Evolutionary conservation across 2,888 invertebrate genomes (phyloP).

Genomic region (Tethea ocularis): DNA sequence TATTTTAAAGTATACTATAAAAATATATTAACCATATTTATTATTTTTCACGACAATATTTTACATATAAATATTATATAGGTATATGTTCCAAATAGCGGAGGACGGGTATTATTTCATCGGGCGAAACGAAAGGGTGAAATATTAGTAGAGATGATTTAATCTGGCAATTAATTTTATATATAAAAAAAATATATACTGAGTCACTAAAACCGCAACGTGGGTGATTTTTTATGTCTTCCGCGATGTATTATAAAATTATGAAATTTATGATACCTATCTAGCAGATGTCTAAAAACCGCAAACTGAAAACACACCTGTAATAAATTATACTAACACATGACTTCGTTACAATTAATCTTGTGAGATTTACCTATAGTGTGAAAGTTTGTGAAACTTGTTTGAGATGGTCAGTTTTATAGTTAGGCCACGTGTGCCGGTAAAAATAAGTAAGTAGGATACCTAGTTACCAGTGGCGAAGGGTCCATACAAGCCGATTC

Average conservation of each 20-base stretch:
- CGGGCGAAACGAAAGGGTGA: no score
- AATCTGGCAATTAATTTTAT: not conserved
- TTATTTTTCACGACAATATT: no score
- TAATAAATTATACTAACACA: conserved; percentile 1
- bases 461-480: no score
- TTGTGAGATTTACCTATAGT: no score
- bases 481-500: no score
- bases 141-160: not conserved
- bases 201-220: conserved; percentile 9
- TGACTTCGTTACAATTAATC: not conserved
- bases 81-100: no score
- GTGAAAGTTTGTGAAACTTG: not conserved
- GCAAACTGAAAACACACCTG: conserved; percentile 7
- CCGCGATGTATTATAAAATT: conserved; percentile 11
- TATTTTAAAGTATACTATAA: no score
- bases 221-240: conserved; percentile 11
- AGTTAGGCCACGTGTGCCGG: not conserved
- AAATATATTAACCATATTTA: no score
- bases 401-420: not conserved
- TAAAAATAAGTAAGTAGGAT: no score
- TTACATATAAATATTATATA: no score
- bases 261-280: conserved; percentile 7
- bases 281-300: conserved; percentile 1
- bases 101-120: no score
- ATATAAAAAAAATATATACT: not conserved